Evolutionary conservation across 2,888 invertebrate genomes (phyloP).

Genomic region (Eupithecia subfuscata): DNA sequence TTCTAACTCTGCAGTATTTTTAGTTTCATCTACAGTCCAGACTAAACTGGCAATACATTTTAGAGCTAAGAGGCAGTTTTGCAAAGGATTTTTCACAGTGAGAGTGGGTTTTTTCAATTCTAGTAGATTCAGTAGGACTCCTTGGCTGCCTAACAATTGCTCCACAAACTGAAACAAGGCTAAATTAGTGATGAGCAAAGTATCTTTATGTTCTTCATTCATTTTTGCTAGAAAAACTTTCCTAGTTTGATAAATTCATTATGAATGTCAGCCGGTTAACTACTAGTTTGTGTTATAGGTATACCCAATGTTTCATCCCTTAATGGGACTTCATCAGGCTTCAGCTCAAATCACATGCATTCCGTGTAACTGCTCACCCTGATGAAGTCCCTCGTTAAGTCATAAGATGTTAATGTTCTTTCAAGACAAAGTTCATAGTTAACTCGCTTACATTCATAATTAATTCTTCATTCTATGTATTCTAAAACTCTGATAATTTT

Average conservation of each 20-base stretch:
- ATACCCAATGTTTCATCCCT: too few species aligned
- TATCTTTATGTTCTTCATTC: neutral
- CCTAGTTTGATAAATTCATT: too few species aligned
- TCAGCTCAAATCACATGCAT: too few species aligned
- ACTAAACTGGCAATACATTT: constrained; percentile 68
- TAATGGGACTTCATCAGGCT: too few species aligned
- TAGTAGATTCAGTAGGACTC: constrained; percentile 65
- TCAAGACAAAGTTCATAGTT: too few species aligned
- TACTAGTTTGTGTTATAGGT: too few species aligned
- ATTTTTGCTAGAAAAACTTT: too few species aligned
- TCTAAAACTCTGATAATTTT: neutral
- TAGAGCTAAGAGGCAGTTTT: constrained; percentile 64
- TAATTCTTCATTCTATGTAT: neutral
- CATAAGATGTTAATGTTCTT: too few species aligned
- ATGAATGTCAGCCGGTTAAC: too few species aligned
- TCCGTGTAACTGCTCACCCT: too few species aligned
- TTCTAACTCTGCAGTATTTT: constrained; percentile 46
- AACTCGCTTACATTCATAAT: too few species aligned
- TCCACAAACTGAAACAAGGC: constrained; percentile 62
- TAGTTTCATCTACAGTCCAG: constrained; percentile 57
- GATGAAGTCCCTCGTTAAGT: too few species aligned
- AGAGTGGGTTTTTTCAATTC: constrained; percentile 52
- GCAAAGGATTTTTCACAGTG: constrained; percentile 58
- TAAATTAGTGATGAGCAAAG: neutral
- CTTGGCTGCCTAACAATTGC: constrained; percentile 68